Base-by-base conservation (phyloP, 1,140 invertebrate species). In the Drosophila lowei region DNA sequence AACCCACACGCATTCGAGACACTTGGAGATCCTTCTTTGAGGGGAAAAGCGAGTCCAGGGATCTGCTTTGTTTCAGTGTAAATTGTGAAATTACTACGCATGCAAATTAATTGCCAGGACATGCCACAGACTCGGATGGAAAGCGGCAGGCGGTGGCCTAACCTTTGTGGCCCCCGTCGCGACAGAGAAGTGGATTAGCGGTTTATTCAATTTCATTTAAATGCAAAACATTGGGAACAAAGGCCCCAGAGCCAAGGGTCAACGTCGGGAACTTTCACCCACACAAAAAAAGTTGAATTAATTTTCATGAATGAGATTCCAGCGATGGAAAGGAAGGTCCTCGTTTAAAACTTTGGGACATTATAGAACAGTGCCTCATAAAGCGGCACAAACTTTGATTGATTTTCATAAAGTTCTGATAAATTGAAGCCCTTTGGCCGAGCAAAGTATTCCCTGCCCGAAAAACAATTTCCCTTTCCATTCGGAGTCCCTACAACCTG, bases 181-280 rank as follows among this genome's bases (percentile, higher is more conserved):
- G 53, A 58, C 66, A 52, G 21, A 59, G 72, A 76, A 84, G 79
- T 79, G 79, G 80, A 81, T 84, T 84, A 85, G 80, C 67, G 80
- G 76, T 67, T 76, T 85, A 79, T 77, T 79, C 79, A 84, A 84
- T 85, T 84, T 85, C 70, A 84, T 84, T 84, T 84, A 85, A 85
- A 84, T 85, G 79, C 77, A 68, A 84, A 84, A 77, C 76, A 84
- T 85, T 85, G 44, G 60, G 23, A 62, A 76, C 83, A 79, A 70
- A 57, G 57, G 11, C 34, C 34, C 4, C 9, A 13, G 11, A 38
- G 34, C 34, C 34, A 13, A 13, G 64, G 54, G 43, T 28, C 43
- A 64, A 21, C 43, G 6, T n/a, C n/a, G 54, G 25, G 4, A 70
- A 83, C 66, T 79, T 79, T 56, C 46, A 21, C n/a, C 28, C 46